These are phyloP conservation scores for Proctacanthus coquilletti DNA, from an alignment of 1,140 invertebrate species.

Conservation along the genomic window DNA sequence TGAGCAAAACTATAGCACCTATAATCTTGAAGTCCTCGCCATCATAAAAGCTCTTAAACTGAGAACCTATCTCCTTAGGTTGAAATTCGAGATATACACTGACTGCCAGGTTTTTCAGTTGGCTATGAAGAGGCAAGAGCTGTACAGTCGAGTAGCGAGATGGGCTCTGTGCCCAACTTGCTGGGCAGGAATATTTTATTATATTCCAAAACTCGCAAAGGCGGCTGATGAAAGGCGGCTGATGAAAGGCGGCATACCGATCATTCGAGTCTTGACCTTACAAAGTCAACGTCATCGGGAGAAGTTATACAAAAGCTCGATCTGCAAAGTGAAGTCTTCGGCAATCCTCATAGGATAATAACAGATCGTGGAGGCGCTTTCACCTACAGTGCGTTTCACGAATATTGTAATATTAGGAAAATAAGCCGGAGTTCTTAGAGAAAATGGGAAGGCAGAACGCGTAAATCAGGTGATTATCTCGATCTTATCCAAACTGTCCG, in stretches of 20 bases:
- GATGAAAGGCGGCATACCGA: slow-evolving; percentile 12
- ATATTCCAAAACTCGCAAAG: too few species aligned
- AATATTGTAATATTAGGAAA: slow-evolving; percentile 14
- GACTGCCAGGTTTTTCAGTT: too few species aligned
- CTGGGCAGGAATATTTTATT: too few species aligned
- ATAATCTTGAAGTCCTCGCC: too few species aligned
- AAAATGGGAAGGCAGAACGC: slow-evolving; percentile 22
- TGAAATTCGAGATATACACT: too few species aligned
- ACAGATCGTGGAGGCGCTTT: slow-evolving; percentile 12
- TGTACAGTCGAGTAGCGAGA: too few species aligned
- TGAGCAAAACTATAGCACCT: too few species aligned
- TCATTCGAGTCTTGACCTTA: slow-evolving; percentile 14
- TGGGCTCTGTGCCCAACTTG: too few species aligned
- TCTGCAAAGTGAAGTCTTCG: slow-evolving; percentile 13
- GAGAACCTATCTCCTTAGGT: too few species aligned
- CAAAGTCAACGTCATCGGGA: slow-evolving; percentile 16
- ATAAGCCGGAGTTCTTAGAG: slow-evolving; percentile 15
- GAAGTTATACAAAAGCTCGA: slow-evolving; percentile 17
- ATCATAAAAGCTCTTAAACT: too few species aligned
- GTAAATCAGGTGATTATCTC: slow-evolving; percentile 16
- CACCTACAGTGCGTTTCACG: slow-evolving; percentile 10
- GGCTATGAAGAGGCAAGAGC: too few species aligned
- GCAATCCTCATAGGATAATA: slow-evolving; percentile 10
- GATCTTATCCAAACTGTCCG: slow-evolving; percentile 16
- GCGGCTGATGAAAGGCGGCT: slow-evolving; percentile 13